Percentiles rank a stretch among this genome's conserved stretches.
phyloP scores from a whole-genome alignment of 1,140 invertebrate genomes.

The Nymphalis io region DNA sequence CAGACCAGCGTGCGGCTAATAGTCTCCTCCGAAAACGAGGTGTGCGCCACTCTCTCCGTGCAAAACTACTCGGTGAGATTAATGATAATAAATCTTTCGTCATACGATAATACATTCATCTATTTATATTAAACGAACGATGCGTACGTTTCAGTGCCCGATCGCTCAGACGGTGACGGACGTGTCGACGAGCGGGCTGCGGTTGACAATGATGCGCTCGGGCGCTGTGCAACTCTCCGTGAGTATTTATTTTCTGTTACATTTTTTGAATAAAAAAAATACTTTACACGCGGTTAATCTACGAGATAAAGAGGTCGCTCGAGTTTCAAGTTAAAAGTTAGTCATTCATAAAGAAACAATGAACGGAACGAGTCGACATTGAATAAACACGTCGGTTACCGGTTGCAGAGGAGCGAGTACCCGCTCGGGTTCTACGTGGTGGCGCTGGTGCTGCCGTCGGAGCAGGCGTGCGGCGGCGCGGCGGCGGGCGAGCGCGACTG shows the following conservation, averaged over 20 bases:
- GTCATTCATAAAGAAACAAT: no score
- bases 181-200: conserved; percentile 33
- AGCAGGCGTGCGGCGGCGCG: conserved; percentile 46
- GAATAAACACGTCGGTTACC: background rate
- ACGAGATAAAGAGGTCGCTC: no score
- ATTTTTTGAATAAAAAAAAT: no score
- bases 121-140: no score
- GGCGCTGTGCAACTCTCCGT: conserved; percentile 63
- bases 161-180: conserved; percentile 55
- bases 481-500: conserved; percentile 43
- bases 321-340: no score
- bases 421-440: conserved; percentile 64
- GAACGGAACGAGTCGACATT: no score
- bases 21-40: conserved; percentile 54
- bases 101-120: no score
- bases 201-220: conserved; percentile 63
- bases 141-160: conserved; percentile 57
- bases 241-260: background rate
- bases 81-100: no score
- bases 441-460: conserved; percentile 41
- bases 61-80: conserved; percentile 65
- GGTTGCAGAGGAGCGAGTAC: conserved; percentile 48
- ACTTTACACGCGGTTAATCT: no score
- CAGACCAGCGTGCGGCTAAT: conserved; percentile 59
- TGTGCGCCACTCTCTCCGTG: conserved; percentile 62